Conservation (phyloP, 2,888 invertebrate genomes). For the Diarsia dahlii region DNA sequence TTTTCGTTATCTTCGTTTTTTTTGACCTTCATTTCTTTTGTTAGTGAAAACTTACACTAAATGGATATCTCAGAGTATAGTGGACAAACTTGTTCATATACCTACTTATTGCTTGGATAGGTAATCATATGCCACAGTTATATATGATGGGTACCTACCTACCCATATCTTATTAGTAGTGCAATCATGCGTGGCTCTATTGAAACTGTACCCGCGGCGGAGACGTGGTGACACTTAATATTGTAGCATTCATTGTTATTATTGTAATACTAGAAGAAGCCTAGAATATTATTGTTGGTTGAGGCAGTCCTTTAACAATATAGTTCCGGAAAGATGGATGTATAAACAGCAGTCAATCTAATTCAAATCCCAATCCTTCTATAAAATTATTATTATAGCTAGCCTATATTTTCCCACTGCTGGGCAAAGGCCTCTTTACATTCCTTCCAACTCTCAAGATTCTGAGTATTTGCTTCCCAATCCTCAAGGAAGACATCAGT, state of each 20-base stretch:
- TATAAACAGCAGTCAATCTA: too few species aligned
- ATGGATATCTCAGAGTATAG: background rate
- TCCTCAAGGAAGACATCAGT: too few species aligned
- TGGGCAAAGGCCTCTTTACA: too few species aligned
- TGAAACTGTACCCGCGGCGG: conserved; percentile 27
- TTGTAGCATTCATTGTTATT: conserved; percentile 19
- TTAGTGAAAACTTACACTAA: background rate
- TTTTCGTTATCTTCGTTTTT: too few species aligned
- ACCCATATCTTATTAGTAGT: conserved; percentile 26
- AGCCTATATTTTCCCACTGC: too few species aligned
- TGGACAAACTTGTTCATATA: too few species aligned
- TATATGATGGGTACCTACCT: too few species aligned
- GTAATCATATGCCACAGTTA: conserved; percentile 13
- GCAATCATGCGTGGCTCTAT: conserved; percentile 36
- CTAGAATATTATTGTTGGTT: background rate
- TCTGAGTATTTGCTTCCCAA: too few species aligned
- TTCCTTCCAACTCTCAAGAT: too few species aligned
- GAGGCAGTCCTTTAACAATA: background rate
- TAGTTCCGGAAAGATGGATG: background rate
- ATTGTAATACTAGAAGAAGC: conserved; percentile 7
- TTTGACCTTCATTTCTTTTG: background rate
- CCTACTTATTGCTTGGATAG: background rate
- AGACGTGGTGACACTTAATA: conserved; percentile 18
- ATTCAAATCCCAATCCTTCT: too few species aligned
- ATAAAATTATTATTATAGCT: too few species aligned